Conservation (phyloP, 2,797 vertebrate genomes). For the Neoniphon sammara region DNA sequence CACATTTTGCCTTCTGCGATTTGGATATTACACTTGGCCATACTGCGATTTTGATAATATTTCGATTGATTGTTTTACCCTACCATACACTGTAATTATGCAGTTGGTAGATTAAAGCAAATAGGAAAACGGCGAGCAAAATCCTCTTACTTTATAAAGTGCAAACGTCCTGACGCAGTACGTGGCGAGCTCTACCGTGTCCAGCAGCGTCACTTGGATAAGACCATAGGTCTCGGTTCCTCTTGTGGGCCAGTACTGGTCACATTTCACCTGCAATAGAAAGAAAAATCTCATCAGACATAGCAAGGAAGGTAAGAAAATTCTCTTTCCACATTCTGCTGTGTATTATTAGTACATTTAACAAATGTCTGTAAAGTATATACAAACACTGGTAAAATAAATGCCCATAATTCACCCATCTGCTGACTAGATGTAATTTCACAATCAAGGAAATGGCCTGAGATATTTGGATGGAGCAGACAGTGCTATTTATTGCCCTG, state of each 20-base stretch:
- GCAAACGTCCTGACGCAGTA: slow-evolving; percentile 98
- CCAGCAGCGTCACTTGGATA: slow-evolving; percentile 95
- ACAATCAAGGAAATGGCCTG: slow-evolving; percentile 70
- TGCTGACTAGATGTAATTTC: slow-evolving; percentile 74
- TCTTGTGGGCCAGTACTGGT: slow-evolving; percentile 98
- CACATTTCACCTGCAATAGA: slow-evolving; percentile 92
- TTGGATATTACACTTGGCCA: too few relatives aligned
- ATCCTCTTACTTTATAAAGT: slow-evolving; percentile 93
- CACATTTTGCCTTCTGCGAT: too few relatives aligned
- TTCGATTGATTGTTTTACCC: too few relatives aligned
- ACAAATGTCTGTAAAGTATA: too few relatives aligned
- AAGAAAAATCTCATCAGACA: slow-evolving; percentile 29
- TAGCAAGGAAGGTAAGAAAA: background rate
- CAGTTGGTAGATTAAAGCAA: background rate
- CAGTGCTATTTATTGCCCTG: slow-evolving; percentile 73
- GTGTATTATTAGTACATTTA: background rate
- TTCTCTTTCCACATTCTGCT: slow-evolving; percentile 5
- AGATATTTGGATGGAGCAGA: slow-evolving; percentile 61
- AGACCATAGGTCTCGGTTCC: slow-evolving; percentile 96
- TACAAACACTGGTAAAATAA: slow-evolving; percentile 28
- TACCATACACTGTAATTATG: too few relatives aligned
- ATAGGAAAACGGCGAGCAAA: background rate
- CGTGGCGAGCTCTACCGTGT: slow-evolving; percentile 96
- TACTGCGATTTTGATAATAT: too few relatives aligned
- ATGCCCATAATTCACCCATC: slow-evolving; percentile 37